Conservation (phyloP, 2,797 vertebrate species). For the Poecile montanus region DNA sequence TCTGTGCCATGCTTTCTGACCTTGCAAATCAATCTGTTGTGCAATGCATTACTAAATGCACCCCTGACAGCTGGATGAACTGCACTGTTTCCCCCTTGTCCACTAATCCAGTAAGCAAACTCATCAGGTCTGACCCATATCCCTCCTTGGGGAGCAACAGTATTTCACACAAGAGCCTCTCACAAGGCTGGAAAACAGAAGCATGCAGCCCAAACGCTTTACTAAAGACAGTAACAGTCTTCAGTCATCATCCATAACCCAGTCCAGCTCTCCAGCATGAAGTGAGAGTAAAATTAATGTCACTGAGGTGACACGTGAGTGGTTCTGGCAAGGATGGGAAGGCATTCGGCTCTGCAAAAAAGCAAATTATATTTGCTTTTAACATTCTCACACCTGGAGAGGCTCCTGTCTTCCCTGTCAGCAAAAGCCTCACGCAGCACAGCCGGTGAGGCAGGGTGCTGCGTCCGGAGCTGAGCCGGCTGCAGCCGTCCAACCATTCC, state of each 20-base stretch:
- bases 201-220: not conserved
- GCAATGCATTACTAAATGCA: not conserved
- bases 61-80: not conserved
- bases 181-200: not conserved
- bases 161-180: not conserved
- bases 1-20: not conserved
- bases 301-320: not conserved
- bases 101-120: not conserved
- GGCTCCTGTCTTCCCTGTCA: not conserved
- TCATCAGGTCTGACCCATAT: slow-evolving; percentile 19
- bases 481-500: fast-evolving
- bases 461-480: fast-evolving
- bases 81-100: not conserved
- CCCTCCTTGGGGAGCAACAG: fast-evolving
- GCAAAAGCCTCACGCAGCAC: not conserved
- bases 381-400: not conserved
- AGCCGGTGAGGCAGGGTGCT: not conserved
- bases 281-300: not conserved
- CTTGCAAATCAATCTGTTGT: not conserved
- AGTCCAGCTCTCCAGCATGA: not conserved
- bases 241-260: not conserved
- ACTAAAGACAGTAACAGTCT: not conserved
- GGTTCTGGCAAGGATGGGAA: not conserved
- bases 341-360: not conserved
- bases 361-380: not conserved